These are phyloP conservation scores for Pygoscelis adeliae DNA, from an alignment of 2,113 vertebrate species.

Conservation along the genomic window DNA sequence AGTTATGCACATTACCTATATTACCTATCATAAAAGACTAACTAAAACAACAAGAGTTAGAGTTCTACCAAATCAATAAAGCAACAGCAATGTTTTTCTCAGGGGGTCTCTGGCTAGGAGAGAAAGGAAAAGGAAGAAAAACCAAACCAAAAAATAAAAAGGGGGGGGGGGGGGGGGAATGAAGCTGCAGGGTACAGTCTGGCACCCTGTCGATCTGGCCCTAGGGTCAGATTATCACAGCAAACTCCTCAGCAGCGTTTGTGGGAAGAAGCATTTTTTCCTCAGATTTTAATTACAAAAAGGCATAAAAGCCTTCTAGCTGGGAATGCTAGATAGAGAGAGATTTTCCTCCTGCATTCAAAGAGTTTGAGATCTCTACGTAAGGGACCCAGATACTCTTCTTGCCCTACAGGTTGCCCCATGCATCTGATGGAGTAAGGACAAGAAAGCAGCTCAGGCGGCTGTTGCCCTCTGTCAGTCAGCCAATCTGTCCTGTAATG, in stretches of 20 bases:
- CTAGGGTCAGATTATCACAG: background rate
- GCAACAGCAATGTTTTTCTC: background rate
- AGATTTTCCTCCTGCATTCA: background rate
- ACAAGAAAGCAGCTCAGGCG: background rate
- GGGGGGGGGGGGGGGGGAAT: accelerated
- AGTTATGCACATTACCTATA: background rate
- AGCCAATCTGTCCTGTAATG: background rate
- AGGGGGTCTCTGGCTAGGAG: background rate
- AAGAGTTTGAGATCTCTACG: background rate
- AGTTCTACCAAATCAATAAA: background rate
- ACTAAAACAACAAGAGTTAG: background rate
- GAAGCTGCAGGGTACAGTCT: background rate
- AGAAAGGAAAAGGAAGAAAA: background rate
- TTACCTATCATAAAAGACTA: background rate
- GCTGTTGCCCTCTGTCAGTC: background rate
- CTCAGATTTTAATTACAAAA: background rate
- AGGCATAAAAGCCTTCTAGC: background rate
- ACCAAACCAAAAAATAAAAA: background rate
- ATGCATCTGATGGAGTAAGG: background rate
- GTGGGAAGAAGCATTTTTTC: background rate
- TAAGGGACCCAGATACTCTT: background rate
- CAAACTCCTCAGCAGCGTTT: background rate
- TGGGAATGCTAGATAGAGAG: background rate
- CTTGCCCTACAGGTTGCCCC: background rate
- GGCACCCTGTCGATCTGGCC: background rate